Percentiles rank a stretch among this genome's conserved stretches.
Evolutionary conservation across 2,888 invertebrate species (phyloP).

Genomic region (Heliconius aoede): DNA sequence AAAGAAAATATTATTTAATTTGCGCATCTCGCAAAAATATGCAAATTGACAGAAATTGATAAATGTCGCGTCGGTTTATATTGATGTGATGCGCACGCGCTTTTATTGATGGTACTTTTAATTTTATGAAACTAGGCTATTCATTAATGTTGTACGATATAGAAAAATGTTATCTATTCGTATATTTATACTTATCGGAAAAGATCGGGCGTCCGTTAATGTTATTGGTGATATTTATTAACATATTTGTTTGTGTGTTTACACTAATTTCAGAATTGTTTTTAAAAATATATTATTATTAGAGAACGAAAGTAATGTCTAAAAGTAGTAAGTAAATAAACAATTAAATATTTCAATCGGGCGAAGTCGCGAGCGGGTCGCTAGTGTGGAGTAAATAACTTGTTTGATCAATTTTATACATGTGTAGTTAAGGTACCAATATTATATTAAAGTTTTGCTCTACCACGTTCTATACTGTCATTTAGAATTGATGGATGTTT

Average conservation of each 20-base stretch:
- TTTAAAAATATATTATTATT: too few relatives aligned
- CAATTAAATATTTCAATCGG: too few relatives aligned
- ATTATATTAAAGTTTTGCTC: background rate
- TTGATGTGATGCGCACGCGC: background rate
- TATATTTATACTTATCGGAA: too few relatives aligned
- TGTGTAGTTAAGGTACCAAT: background rate
- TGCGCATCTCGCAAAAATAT: conserved; percentile 29
- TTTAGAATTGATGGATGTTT: conserved; percentile 13
- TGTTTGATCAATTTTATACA: background rate
- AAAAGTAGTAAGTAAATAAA: too few relatives aligned
- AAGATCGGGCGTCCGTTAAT: too few relatives aligned
- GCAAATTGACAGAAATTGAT: conserved; percentile 24
- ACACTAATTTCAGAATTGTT: too few relatives aligned
- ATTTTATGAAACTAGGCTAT: background rate
- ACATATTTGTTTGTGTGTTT: too few relatives aligned
- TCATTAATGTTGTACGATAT: background rate
- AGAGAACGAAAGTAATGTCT: too few relatives aligned
- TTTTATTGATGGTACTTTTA: background rate
- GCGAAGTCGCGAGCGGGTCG: too few relatives aligned
- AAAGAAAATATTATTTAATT: conserved; percentile 32
- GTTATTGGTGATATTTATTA: too few relatives aligned
- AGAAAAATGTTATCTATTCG: too few relatives aligned
- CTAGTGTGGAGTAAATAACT: background rate
- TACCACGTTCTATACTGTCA: conserved; percentile 4
- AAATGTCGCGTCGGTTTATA: conserved; percentile 11